Percentiles rank a stretch among this genome's conserved stretches.
Evolutionary conservation across 2,113 vertebrate species (phyloP).

Genomic region (Aleadryas rufinucha): DNA sequence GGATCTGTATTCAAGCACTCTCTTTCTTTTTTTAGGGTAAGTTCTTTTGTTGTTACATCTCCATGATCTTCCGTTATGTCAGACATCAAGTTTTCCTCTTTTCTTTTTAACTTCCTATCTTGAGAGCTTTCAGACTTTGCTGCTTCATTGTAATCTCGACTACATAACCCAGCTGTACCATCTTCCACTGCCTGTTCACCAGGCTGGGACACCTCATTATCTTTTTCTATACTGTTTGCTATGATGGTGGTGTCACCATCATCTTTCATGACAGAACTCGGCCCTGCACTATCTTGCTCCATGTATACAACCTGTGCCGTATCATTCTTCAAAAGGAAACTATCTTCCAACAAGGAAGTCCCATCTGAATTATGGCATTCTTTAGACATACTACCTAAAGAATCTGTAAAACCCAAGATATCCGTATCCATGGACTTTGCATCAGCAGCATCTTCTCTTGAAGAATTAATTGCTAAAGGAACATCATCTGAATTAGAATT

Average conservation of each 20-base stretch:
- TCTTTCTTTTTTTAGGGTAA: not conserved
- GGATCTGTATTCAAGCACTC: not conserved
- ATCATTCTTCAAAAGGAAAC: not conserved
- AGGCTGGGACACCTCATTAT: not conserved
- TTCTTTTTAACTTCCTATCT: not conserved
- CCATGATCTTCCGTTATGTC: not conserved
- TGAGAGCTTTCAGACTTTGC: not conserved
- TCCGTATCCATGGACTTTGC: not conserved
- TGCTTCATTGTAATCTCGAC: not conserved
- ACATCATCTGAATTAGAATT: slow-evolving; percentile 16
- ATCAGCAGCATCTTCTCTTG: not conserved
- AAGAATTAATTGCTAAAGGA: slow-evolving; percentile 11
- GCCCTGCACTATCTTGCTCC: not conserved
- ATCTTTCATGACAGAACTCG: not conserved
- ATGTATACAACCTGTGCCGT: not conserved
- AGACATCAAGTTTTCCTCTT: not conserved
- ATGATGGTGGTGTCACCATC: not conserved
- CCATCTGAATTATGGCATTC: not conserved
- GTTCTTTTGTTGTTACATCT: not conserved
- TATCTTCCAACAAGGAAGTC: not conserved
- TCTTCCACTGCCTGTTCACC: not conserved
- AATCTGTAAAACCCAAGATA: not conserved
- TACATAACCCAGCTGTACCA: not conserved
- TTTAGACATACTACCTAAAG: not conserved
- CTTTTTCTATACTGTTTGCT: not conserved